Evolutionary conservation across 2,113 vertebrate species (phyloP).

Genomic region (Elaphurus davidianus): DNA sequence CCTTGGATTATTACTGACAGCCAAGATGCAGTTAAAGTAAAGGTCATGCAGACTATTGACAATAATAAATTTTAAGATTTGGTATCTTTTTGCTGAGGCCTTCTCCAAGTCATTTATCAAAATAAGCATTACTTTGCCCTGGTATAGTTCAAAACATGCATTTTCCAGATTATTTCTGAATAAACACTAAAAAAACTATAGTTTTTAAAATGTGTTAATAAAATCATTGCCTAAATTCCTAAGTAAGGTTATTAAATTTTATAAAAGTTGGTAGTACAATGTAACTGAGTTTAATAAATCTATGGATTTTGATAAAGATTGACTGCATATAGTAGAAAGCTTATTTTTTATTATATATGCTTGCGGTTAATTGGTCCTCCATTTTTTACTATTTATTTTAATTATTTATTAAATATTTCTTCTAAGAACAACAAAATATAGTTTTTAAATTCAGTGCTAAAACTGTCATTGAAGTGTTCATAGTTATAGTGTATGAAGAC

Average conservation of each 20-base stretch:
- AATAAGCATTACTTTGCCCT: constrained; percentile 36
- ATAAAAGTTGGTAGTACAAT: background rate
- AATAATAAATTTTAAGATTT: constrained; percentile 87
- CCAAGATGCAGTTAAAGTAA: constrained; percentile 84
- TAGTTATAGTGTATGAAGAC: background rate
- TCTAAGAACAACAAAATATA: background rate
- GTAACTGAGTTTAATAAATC: constrained; percentile 7
- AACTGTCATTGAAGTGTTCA: background rate
- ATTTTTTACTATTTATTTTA: constrained; percentile 50
- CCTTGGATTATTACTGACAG: constrained; percentile 89
- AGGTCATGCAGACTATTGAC: constrained; percentile 85
- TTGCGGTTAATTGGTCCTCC: background rate
- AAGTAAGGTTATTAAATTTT: constrained; percentile 18
- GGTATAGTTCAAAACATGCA: constrained; percentile 52
- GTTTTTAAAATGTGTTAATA: constrained; percentile 56
- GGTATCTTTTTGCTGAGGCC: constrained; percentile 82
- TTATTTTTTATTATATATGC: constrained; percentile 52
- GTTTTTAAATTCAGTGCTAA: background rate
- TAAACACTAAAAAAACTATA: background rate
- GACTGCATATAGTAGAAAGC: constrained; percentile 7
- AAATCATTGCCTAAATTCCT: constrained; percentile 20
- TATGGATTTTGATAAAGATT: constrained; percentile 48
- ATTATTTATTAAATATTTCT: constrained; percentile 39
- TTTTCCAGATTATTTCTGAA: constrained; percentile 71
- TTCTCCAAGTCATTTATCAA: constrained; percentile 77